A percentile compares a stretch with the other conserved stretches of the same genome.
Evolutionary conservation across 1,140 invertebrate species (phyloP).

Genomic region (Gerris buenoi): DNA sequence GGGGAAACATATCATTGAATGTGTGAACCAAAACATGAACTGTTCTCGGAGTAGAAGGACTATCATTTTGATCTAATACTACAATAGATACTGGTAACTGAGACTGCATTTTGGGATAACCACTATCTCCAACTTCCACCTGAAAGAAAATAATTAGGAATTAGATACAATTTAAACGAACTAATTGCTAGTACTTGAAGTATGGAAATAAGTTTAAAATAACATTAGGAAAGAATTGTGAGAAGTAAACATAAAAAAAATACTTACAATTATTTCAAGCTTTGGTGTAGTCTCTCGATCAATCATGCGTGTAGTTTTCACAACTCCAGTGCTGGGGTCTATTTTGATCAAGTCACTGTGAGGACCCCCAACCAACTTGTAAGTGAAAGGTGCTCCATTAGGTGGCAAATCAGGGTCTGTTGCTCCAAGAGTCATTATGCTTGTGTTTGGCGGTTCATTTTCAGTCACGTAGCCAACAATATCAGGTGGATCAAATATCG

Average conservation of each 20-base stretch:
- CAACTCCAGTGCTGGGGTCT: conserved; percentile 59
- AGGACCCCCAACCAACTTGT: conserved; percentile 57
- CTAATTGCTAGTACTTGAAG: not conserved
- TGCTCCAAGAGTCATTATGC: conserved; percentile 67
- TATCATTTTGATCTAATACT: conserved; percentile 81
- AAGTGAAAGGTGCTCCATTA: conserved; percentile 80
- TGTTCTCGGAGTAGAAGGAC: conserved; percentile 66
- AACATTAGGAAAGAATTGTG: too few species aligned
- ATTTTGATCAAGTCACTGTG: conserved; percentile 60
- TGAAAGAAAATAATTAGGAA: conserved; percentile 20
- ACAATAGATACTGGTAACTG: conserved; percentile 59
- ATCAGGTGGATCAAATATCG: conserved; percentile 55
- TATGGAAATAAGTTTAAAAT: not conserved
- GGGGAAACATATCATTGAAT: conserved; percentile 50
- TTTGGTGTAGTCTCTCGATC: conserved; percentile 66
- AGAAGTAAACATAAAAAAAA: conserved; percentile 5
- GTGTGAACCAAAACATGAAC: conserved; percentile 66
- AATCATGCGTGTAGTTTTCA: conserved; percentile 59
- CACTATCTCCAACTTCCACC: conserved; percentile 80
- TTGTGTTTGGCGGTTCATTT: conserved; percentile 71
- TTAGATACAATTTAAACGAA: too few species aligned
- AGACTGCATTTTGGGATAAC: conserved; percentile 62
- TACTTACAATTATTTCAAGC: conserved; percentile 45
- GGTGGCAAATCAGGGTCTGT: conserved; percentile 80
- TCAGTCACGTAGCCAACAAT: conserved; percentile 64